Evolutionary conservation across 2,888 invertebrate genomes (phyloP).

Genomic region (Eupithecia dodoneata): DNA sequence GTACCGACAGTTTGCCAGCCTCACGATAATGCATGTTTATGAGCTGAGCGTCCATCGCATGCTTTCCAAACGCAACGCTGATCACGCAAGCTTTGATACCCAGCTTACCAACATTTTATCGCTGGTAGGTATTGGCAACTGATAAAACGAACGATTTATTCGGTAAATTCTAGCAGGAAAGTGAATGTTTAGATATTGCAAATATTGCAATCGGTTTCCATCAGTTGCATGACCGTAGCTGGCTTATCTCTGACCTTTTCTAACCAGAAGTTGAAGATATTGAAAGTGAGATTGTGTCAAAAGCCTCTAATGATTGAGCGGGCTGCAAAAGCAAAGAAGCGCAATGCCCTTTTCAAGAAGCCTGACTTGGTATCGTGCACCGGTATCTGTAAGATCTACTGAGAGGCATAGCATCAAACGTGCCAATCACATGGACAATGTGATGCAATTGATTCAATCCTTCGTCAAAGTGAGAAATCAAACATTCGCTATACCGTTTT

Average conservation of each 20-base stretch:
- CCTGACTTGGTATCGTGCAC: not conserved
- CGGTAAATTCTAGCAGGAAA: not conserved
- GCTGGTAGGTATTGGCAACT: not conserved
- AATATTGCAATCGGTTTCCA: constrained; percentile 7
- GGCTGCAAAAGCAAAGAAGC: constrained; percentile 9
- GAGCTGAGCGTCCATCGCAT: constrained; percentile 1
- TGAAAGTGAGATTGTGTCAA: constrained; percentile 14
- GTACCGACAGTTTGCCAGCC: not conserved
- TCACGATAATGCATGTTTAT: constrained; percentile 5
- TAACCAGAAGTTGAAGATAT: constrained; percentile 3
- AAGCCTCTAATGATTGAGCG: not conserved
- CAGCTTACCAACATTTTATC: not conserved
- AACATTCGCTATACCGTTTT: constrained; percentile 1
- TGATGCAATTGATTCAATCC: not conserved
- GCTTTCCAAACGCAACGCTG: not conserved
- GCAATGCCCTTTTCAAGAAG: not conserved
- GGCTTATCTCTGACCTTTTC: constrained; percentile 8
- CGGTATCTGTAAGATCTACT: not conserved
- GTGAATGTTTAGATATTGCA: constrained; percentile 5
- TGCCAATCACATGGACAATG: constrained; percentile 5
- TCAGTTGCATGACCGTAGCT: not conserved
- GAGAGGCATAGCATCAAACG: not conserved
- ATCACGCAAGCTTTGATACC: constrained; percentile 2
- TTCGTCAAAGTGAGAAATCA: not conserved
- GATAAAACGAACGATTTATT: constrained; percentile 3